phyloP scores from a whole-genome alignment of 2,113 vertebrate species.

The Rhodinocichla rosea region DNA sequence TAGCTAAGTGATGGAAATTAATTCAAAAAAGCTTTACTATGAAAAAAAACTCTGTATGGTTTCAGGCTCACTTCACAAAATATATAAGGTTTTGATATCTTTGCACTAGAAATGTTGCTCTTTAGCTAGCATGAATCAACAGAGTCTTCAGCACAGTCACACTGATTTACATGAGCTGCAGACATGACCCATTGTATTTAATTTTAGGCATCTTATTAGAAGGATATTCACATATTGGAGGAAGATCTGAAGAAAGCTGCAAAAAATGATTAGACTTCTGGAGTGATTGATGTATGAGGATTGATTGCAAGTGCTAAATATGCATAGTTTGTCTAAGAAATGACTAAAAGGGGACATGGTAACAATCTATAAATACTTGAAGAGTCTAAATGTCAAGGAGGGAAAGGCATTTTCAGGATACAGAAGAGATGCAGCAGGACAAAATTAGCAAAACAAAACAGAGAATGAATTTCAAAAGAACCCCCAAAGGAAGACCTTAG shows the following conservation, averaged over 20 bases:
- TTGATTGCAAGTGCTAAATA: constrained; percentile 65
- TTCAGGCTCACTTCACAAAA: neutral
- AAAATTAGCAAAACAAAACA: neutral
- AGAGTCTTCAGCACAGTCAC: neutral
- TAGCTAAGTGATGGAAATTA: neutral
- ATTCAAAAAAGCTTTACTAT: neutral
- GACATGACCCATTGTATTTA: constrained; percentile 31
- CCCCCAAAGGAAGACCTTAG: neutral
- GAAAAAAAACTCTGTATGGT: neutral
- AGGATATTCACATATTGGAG: constrained; percentile 41
- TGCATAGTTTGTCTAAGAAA: constrained; percentile 60
- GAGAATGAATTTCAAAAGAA: neutral
- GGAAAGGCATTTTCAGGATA: constrained; percentile 34
- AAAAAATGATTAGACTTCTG: constrained; percentile 55
- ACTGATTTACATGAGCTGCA: constrained; percentile 33
- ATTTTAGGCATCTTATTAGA: constrained; percentile 41
- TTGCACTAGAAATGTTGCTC: neutral
- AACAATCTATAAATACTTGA: constrained; percentile 62
- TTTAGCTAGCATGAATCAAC: neutral
- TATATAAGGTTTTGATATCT: neutral
- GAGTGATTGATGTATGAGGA: constrained; percentile 54
- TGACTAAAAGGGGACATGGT: constrained; percentile 42
- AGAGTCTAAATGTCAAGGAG: constrained; percentile 35
- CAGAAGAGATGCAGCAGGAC: neutral
- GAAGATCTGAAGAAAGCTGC: constrained; percentile 38